Conservation (phyloP, 2,113 vertebrate genomes). For the Numenius arquata region DNA sequence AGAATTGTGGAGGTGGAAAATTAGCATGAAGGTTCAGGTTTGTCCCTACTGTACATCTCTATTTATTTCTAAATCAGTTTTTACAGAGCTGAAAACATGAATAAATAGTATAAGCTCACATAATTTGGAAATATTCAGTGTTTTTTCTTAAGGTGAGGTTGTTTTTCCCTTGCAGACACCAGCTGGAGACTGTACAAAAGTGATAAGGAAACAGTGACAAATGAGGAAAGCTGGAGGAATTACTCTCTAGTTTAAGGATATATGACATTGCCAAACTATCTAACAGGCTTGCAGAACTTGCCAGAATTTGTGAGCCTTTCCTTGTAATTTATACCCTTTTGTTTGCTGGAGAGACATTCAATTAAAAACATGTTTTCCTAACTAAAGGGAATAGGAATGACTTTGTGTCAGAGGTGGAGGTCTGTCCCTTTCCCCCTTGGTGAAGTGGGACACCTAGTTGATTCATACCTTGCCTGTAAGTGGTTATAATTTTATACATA, state of each 20-base stretch:
- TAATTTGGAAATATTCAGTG: neutral
- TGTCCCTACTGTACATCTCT: neutral
- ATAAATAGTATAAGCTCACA: neutral
- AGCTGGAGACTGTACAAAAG: neutral
- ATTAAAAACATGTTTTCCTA: neutral
- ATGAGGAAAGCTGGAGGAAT: neutral
- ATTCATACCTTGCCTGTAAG: neutral
- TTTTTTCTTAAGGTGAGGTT: neutral
- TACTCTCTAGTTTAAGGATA: neutral
- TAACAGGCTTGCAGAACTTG: neutral
- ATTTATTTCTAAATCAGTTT: constrained; percentile 2
- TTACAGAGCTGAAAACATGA: neutral
- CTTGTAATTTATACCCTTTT: neutral
- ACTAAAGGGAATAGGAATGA: neutral
- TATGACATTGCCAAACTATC: neutral
- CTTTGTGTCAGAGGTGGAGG: neutral
- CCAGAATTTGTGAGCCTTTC: neutral
- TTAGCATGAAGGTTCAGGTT: neutral
- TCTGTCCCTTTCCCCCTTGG: neutral
- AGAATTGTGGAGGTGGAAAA: neutral
- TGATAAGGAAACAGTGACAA: neutral
- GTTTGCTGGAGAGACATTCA: neutral
- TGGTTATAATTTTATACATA: neutral
- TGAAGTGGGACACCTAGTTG: neutral
- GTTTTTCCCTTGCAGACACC: neutral